Evolutionary conservation across 2,797 vertebrate species (phyloP).

Genomic region (Sebastes hubbsi): DNA sequence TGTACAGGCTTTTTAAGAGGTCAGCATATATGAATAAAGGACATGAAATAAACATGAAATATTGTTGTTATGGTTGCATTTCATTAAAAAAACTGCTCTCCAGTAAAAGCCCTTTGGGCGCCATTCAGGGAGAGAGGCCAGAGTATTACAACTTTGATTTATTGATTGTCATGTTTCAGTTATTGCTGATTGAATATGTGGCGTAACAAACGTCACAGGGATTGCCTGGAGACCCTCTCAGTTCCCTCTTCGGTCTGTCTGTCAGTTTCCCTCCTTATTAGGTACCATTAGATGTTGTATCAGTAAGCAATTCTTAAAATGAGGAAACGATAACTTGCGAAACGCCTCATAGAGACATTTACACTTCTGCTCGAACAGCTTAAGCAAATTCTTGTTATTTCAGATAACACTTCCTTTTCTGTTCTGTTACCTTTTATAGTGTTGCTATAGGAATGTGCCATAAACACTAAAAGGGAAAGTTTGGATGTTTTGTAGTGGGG

Average conservation of each 20-base stretch:
- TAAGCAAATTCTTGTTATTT: not conserved
- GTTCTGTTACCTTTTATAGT: not conserved
- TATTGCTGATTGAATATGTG: slow-evolving; percentile 21
- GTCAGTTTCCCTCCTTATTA: not conserved
- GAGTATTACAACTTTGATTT: slow-evolving; percentile 22
- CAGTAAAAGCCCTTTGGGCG: slow-evolving; percentile 37
- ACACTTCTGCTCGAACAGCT: not conserved
- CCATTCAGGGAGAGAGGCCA: not conserved
- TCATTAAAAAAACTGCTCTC: slow-evolving; percentile 28
- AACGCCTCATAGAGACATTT: not conserved
- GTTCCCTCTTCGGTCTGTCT: not conserved
- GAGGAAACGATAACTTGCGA: slow-evolving; percentile 30
- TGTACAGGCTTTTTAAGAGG: not conserved
- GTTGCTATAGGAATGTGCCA: not conserved
- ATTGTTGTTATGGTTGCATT: slow-evolving; percentile 21
- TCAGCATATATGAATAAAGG: not conserved
- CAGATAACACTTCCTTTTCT: not conserved
- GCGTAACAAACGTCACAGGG: not conserved
- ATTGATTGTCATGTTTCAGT: slow-evolving; percentile 22
- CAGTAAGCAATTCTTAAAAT: slow-evolving; percentile 4
- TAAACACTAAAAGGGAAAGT: not conserved
- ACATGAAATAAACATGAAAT: slow-evolving; percentile 44
- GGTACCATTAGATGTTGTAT: slow-evolving; percentile 6
- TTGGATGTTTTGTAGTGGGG: not conserved
- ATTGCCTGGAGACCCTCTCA: not conserved